Evolutionary conservation across 2,113 vertebrate species (phyloP), one percentile per base, ranked within the genome.

Genomic region (Grus americana): DNA sequence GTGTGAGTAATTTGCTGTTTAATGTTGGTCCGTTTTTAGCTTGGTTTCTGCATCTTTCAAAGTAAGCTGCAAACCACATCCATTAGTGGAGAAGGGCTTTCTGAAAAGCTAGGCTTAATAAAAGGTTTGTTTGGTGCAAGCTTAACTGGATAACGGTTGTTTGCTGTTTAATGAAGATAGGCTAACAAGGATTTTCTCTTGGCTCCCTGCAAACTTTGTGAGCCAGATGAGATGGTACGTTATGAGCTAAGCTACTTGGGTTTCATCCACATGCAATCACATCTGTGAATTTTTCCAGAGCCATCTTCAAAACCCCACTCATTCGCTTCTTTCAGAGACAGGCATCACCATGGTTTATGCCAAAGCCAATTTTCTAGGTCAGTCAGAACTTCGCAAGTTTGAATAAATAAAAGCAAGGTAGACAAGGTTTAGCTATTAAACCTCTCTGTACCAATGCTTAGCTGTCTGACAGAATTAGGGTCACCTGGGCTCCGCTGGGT

Each of bases 401-500:
- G 55, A 87, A 75, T 85, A 87, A 62, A 90, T 50, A 92, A 87
- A 87, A 79, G 59, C 89, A 66, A 89, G 23, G n/a, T 30, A 68
- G 78, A 89, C 84, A 87, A 72, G 59, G 42, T 92, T 95, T 93
- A 89, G 83, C 91, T 90, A 23, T 91, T 95, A 96, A 91, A 73
- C 7, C 36, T 76, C 36, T 62, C 62, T 66, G 62, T 79, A 55
- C 36, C 61, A 38, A 2, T 27, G 40, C 29, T 55, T 24, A 27
- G 42, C 72, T 97, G 94, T 88, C 80, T 86, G 70, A 67, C 42
- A 73, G 87, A 75, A 82, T 95, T 47, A 90, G 46, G 26, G 24
- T 92, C 86, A 79, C 21, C 46, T 73, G 61, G 58, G 18, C 44
- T 54, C 17, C 49, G 9, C 57, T 20, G 76, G 32, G 42, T 29